These are phyloP conservation scores for Pygathrix nemaeus DNA, from an alignment of 2,113 vertebrate species.

Conservation along the genomic window DNA sequence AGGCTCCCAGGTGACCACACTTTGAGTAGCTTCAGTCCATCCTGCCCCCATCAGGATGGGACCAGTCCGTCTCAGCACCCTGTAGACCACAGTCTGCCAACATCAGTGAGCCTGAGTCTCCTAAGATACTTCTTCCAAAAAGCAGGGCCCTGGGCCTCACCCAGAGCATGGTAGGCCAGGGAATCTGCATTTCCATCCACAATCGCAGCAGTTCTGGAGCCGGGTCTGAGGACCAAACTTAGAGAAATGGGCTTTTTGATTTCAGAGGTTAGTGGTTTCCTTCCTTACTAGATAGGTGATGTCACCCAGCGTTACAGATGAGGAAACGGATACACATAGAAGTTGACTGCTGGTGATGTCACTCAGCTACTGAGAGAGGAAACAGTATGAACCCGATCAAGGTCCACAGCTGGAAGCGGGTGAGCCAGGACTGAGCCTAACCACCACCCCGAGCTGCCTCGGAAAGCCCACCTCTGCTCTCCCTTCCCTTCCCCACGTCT, in stretches of 20 bases:
- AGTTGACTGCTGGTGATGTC: background rate
- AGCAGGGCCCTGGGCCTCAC: background rate
- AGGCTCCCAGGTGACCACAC: background rate
- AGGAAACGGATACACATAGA: background rate
- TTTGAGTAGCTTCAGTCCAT: background rate
- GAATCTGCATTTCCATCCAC: background rate
- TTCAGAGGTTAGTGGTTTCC: background rate
- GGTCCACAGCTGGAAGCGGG: background rate
- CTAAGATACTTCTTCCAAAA: rapidly evolving
- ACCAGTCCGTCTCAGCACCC: rapidly evolving
- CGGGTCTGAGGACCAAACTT: background rate
- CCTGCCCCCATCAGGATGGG: background rate
- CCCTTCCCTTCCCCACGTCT: rapidly evolving
- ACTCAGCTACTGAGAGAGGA: background rate
- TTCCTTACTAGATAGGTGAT: too few species aligned
- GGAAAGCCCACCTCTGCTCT: rapidly evolving
- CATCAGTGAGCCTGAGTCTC: background rate
- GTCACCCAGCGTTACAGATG: background rate
- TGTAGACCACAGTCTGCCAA: rapidly evolving
- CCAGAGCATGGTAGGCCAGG: rapidly evolving
- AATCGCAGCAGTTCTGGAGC: background rate
- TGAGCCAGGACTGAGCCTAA: background rate
- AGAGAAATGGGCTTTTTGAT: background rate
- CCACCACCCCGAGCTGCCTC: rapidly evolving
- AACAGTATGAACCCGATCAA: too few species aligned